Evolutionary conservation across 2,113 vertebrate genomes (phyloP), one percentile per base, ranked within the genome.

Genomic region (Leptobrachium leishanense): DNA sequence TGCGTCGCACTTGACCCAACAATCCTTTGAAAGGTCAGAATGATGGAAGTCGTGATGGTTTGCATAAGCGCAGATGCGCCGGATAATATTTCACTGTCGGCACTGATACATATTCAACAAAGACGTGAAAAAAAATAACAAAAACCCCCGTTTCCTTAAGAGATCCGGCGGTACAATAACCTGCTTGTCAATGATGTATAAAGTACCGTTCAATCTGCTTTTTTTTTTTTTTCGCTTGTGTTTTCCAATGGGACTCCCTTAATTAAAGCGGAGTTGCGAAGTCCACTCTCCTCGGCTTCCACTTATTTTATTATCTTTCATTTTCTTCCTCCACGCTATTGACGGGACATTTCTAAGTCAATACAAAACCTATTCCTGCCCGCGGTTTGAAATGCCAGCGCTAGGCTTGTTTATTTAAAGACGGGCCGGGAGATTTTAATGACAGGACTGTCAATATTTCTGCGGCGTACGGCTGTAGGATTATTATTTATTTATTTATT

Each of bases 301-400:
- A 85, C 88, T 89, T 86, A 86, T 84, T 87, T 90, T 86, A 89
- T 89, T 87, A 88, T 85, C 86, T 89, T 88, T 88, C 87, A 88
- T 89, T 90, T 87, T 85, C 85, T 85, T 86, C 82, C 87, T 85
- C 11, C 79, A 82, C 83, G 78, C 75, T 85, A 85, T 85, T 82
- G 82, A 87, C 80, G 68, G 83, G 72, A 78, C 84, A 85, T 90
- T 88, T 86, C 85, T 85, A 86, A 89, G 87, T 90, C 88, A 88
- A 90, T 88, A 88, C 83, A 86, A 88, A 89, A 83, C 85, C 82
- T 85, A 86, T 88, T 86, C 81, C 0, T 2, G 82, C 72, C 81
- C 86, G 84, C 85, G 86, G 86, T 86, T 88, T 83, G 85, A 88
- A 90, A 90, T 85, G 87, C 87, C 86, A 86, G 77, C 80, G 75